Evolutionary conservation across 2,888 invertebrate genomes (phyloP).

Genomic region (Cephus rjabovi): DNA sequence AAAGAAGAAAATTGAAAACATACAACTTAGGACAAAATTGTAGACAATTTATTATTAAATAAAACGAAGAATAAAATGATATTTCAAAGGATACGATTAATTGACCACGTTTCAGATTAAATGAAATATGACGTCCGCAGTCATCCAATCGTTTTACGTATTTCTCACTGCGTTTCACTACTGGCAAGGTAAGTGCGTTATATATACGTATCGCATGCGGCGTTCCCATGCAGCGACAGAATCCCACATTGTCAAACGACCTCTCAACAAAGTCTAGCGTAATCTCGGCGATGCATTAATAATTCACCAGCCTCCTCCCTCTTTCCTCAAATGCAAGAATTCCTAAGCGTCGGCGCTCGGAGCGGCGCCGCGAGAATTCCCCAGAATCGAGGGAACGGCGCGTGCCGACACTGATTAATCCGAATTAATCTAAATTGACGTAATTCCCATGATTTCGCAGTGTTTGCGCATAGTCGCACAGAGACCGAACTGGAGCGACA

Average conservation of each 20-base stretch:
- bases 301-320: not conserved
- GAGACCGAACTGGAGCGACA: slow-evolving; percentile 29
- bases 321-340: not conserved
- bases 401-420: slow-evolving; percentile 34
- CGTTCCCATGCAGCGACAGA: not conserved
- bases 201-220: not conserved
- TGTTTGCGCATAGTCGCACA: slow-evolving; percentile 7
- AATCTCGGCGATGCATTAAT: not conserved
- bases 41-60: slow-evolving; percentile 66
- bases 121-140: not conserved
- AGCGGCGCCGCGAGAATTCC: not conserved
- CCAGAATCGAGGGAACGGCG: not conserved
- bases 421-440: slow-evolving; percentile 32
- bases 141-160: not conserved
- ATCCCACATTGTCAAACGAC: not conserved
- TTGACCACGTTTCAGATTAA: not conserved
- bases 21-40: slow-evolving; percentile 64
- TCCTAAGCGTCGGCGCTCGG: not conserved
- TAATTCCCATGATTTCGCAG: slow-evolving; percentile 43
- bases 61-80: slow-evolving; percentile 62
- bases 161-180: not conserved
- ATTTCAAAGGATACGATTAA: slow-evolving; percentile 38
- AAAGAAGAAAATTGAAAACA: slow-evolving; percentile 33
- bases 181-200: not conserved
- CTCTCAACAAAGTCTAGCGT: not conserved